These are phyloP conservation scores for Harpagoxenus sublaevis DNA, from an alignment of 2,888 invertebrate genomes.

Conservation along the genomic window DNA sequence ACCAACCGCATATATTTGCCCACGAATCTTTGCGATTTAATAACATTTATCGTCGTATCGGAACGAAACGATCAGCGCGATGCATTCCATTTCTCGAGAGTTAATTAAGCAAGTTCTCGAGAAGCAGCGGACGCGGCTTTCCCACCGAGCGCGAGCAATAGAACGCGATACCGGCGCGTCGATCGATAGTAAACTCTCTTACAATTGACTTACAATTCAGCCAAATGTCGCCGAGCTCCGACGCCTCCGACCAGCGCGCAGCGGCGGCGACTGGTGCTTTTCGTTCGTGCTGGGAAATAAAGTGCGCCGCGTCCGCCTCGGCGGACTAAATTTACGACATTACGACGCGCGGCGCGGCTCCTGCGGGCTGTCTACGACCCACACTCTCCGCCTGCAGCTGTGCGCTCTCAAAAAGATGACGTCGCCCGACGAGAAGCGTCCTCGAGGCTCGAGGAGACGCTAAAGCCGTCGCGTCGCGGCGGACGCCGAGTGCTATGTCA, in stretches of 20 bases:
- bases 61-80: not conserved
- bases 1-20: not conserved
- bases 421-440: constrained; percentile 60
- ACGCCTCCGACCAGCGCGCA: not conserved
- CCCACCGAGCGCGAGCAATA: not conserved
- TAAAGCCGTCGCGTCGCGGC: constrained; percentile 31
- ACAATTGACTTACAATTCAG: not conserved
- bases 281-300: constrained; percentile 37
- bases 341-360: constrained; percentile 5
- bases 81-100: not conserved
- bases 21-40: constrained; percentile 9
- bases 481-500: constrained; percentile 3
- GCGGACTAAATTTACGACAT: constrained; percentile 56
- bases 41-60: not conserved
- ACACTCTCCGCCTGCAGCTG: constrained; percentile 57
- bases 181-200: constrained; percentile 7
- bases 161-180: not conserved
- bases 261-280: not conserved
- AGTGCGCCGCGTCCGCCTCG: constrained; percentile 2
- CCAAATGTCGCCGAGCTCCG: constrained; percentile 8
- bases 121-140: not conserved
- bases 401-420: constrained; percentile 61
- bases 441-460: constrained; percentile 66
- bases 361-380: constrained; percentile 15
- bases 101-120: constrained; percentile 9